Conservation (phyloP, 2,797 vertebrate species). For the Ctenopoma multispine region DNA sequence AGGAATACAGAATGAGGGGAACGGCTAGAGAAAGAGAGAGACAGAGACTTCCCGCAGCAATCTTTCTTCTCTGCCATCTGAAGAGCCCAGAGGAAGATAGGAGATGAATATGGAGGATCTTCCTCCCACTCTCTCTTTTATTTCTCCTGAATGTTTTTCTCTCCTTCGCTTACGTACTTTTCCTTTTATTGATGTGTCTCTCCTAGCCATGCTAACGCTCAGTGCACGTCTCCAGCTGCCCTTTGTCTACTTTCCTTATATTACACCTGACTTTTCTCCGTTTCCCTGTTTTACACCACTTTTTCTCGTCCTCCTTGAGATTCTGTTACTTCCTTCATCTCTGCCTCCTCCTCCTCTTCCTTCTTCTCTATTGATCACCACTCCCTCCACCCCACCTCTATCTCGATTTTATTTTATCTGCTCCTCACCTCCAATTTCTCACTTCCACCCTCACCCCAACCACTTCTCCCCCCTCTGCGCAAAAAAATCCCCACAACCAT, state of each 20-base stretch:
- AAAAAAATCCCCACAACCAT: background rate
- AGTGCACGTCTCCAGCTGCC: background rate
- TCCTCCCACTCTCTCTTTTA: constrained; percentile 54
- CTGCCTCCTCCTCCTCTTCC: background rate
- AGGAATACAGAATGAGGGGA: constrained; percentile 70
- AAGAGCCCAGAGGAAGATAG: constrained; percentile 73
- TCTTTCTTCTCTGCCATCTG: constrained; percentile 62
- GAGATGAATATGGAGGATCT: constrained; percentile 70
- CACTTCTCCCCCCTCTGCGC: constrained; percentile 2
- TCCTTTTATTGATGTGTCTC: constrained; percentile 14
- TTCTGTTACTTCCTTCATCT: constrained; percentile 6
- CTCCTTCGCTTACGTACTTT: constrained; percentile 28
- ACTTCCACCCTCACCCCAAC: background rate
- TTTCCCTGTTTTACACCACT: background rate
- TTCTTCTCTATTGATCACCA: constrained; percentile 7
- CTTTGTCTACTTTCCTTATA: background rate
- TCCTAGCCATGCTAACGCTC: background rate
- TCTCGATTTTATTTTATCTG: constrained; percentile 20
- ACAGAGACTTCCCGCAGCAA: constrained; percentile 70
- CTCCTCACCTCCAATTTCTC: background rate
- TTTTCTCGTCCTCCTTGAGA: constrained; percentile 4
- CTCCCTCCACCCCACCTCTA: background rate
- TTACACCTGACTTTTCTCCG: background rate
- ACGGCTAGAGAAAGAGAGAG: constrained; percentile 44
- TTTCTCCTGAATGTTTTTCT: constrained; percentile 29